A percentile compares a stretch with the other conserved stretches of the same genome.
These are phyloP conservation scores for Cryptocephalus primarius DNA, from an alignment of 2,888 invertebrate genomes.

Conservation along the genomic window DNA sequence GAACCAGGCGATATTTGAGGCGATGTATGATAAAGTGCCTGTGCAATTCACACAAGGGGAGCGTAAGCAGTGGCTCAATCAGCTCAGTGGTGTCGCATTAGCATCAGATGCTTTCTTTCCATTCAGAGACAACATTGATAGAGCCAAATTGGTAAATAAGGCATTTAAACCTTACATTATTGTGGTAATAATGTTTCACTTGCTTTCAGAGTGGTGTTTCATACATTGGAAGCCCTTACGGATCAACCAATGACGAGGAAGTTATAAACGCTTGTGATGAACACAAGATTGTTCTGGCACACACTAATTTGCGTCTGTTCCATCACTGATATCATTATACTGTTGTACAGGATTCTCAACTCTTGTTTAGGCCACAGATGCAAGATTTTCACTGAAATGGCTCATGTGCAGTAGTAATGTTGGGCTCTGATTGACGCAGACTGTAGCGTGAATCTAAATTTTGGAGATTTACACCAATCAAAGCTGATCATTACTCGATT, in stretches of 20 bases:
- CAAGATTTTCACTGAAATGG: too few relatives aligned
- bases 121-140: conserved; percentile 93
- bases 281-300: conserved; percentile 75
- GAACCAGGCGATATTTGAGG: conserved; percentile 61
- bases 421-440: too few relatives aligned
- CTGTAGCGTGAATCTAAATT: too few relatives aligned
- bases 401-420: too few relatives aligned
- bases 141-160: conserved; percentile 67
- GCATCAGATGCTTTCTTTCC: conserved; percentile 98
- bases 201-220: conserved; percentile 77
- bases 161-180: neutral
- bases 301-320: conserved; percentile 85
- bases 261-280: conserved; percentile 89
- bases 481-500: too few relatives aligned
- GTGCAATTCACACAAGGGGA: conserved; percentile 56
- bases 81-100: conserved; percentile 68
- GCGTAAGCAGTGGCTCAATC: conserved; percentile 54
- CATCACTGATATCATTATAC: conserved; percentile 63
- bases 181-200: conserved; percentile 1
- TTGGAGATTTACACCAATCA: too few relatives aligned
- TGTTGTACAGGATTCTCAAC: too few relatives aligned
- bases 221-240: conserved; percentile 87
- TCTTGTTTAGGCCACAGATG: too few relatives aligned
- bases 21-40: conserved; percentile 66
- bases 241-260: conserved; percentile 85